These are phyloP conservation scores for Lanistes nyassanus DNA, from an alignment of 1,140 invertebrate genomes.

Conservation along the genomic window DNA sequence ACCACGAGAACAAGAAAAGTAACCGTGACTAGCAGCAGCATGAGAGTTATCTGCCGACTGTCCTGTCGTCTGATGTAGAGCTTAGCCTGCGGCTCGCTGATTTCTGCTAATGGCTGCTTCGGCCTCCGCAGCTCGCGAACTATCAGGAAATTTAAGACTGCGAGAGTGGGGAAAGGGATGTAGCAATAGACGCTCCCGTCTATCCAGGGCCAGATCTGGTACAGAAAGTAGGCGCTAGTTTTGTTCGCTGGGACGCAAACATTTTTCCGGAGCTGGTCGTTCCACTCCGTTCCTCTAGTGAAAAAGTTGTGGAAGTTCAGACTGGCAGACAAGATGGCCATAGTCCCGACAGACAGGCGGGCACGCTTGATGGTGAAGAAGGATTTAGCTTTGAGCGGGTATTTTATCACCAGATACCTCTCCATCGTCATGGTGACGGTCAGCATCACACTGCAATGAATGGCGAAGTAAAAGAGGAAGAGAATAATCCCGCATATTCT, in stretches of 20 bases:
- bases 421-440: constrained; percentile 29
- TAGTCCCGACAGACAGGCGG: background rate
- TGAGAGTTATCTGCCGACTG: constrained; percentile 22
- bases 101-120: background rate
- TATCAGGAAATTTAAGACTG: constrained; percentile 14
- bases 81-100: too few species aligned
- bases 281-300: background rate
- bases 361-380: constrained; percentile 8
- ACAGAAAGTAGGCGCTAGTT: constrained; percentile 16
- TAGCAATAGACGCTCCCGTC: constrained; percentile 12
- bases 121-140: background rate
- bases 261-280: background rate
- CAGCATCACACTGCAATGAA: constrained; percentile 27
- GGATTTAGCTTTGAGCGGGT: background rate
- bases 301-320: constrained; percentile 13
- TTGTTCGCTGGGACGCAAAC: background rate
- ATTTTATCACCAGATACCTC: constrained; percentile 25
- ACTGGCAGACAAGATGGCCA: background rate
- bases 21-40: constrained; percentile 23
- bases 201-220: constrained; percentile 25
- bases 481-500: constrained; percentile 15
- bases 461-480: constrained; percentile 32
- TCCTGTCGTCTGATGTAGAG: background rate
- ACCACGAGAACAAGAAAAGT: constrained; percentile 4
- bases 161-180: constrained; percentile 17